Percentiles rank a stretch among this genome's conserved stretches.
Evolutionary conservation across 2,888 invertebrate genomes (phyloP).

Genomic region (Physocephala rufipes): DNA sequence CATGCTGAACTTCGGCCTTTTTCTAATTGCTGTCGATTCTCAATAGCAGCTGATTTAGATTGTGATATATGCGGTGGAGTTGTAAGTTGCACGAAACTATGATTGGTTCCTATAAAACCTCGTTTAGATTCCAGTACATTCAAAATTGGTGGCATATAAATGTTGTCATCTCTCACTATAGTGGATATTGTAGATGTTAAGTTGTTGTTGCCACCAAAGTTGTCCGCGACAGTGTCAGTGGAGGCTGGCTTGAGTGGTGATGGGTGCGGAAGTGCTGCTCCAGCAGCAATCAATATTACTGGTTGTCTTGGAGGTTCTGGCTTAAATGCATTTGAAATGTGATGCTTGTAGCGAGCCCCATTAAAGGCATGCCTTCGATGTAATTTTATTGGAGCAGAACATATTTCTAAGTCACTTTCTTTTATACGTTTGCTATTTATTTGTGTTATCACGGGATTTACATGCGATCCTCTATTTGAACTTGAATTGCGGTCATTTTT

Average conservation of each 20-base stretch:
- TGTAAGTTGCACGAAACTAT: conserved; percentile 61
- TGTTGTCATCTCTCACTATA: background rate
- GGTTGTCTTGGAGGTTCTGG: background rate
- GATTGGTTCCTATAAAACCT: conserved; percentile 52
- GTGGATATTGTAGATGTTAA: conserved; percentile 48
- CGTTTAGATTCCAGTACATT: conserved; percentile 59
- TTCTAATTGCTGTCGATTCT: background rate
- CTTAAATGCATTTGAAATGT: background rate
- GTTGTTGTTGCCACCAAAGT: conserved; percentile 24
- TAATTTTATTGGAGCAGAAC: conserved; percentile 52
- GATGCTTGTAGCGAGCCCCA: background rate
- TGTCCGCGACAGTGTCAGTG: conserved; percentile 33
- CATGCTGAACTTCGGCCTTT: conserved; percentile 45
- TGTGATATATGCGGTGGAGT: conserved; percentile 55
- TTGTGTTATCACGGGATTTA: no score
- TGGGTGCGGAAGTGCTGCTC: conserved; percentile 29
- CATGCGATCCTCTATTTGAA: conserved; percentile 47
- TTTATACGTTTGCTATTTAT: no score
- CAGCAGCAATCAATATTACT: background rate
- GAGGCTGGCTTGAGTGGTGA: conserved; percentile 3
- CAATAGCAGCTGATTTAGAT: conserved; percentile 58
- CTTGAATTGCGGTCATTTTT: background rate
- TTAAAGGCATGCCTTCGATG: conserved; percentile 46
- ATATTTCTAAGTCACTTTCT: conserved; percentile 51
- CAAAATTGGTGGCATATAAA: conserved; percentile 63